Evolutionary conservation across 1,140 invertebrate species (phyloP).

Genomic region (Drosophila orosa): DNA sequence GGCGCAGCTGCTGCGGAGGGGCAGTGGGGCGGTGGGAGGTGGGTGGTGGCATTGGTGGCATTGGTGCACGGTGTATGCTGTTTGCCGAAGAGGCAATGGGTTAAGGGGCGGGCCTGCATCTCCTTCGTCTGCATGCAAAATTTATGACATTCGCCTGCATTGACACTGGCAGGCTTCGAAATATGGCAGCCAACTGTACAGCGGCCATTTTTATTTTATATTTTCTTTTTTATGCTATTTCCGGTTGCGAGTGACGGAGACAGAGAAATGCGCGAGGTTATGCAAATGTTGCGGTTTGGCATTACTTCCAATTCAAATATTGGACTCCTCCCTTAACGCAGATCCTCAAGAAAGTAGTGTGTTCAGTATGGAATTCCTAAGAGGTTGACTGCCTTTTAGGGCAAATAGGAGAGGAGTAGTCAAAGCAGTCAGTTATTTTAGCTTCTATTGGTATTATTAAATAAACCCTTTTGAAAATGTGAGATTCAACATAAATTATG

Average conservation of each 20-base stretch:
- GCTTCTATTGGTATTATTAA: neutral
- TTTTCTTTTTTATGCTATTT: conserved; percentile 1
- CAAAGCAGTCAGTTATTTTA: neutral
- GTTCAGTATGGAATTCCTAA: neutral
- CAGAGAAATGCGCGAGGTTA: conserved; percentile 2
- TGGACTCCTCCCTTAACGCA: neutral
- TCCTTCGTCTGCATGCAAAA: conserved; percentile 51
- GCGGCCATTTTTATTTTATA: conserved; percentile 27
- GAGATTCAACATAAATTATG: conserved; percentile 1
- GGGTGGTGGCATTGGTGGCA: neutral
- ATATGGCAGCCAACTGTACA: conserved; percentile 49
- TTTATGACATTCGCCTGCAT: conserved; percentile 74
- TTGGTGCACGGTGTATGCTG: neutral
- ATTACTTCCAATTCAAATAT: conserved; percentile 9
- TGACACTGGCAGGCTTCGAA: conserved; percentile 67
- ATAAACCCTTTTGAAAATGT: too few relatives aligned
- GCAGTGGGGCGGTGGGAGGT: neutral
- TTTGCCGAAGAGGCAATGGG: neutral
- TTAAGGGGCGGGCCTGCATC: conserved; percentile 18
- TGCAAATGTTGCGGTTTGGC: conserved; percentile 27
- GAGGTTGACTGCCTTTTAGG: neutral
- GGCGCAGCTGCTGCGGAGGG: conserved; percentile 29
- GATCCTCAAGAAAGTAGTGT: neutral
- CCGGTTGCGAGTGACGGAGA: neutral
- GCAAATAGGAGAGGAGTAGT: neutral